Base-by-base conservation (phyloP, 2,113 vertebrate species). In the Nymphicus hollandicus region DNA sequence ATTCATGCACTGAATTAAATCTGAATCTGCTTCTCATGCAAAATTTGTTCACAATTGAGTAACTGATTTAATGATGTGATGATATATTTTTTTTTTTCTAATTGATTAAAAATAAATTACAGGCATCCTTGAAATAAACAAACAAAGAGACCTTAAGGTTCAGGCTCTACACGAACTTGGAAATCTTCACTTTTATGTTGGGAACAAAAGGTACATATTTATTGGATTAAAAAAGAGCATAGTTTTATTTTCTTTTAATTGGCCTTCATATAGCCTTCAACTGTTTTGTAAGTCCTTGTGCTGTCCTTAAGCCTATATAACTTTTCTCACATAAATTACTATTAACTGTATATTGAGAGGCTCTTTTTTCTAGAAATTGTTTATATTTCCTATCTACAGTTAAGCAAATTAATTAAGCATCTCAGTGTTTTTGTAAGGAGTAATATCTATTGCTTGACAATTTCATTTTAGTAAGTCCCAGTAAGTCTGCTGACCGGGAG, bases 131-230 rank as follows among this genome's bases (percentile, higher is more conserved):
- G 98, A 98, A 91, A 95, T 96, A 85, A 98, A 96, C 84, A 96
- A 96, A 55, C 97, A 98, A 74, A 97, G 97, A 88, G 98, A 98
- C 56, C 98, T 99, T 80, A 98, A 97, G 78, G 98, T 98, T 79
- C 98, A 99, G 96, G 98, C 98, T 11, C 95, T 99, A 56, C 98
- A 99, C 95, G 98, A 99, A 91, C 97, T 99, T 88, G 99, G 99
- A 97, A 99, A 98, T 97, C 97, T 99, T 86, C 98, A 98, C 39
- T 96, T 99, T 91, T 99, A 98, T 66, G 97, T 96, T 33, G 98
- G 98, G 96, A 99, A 98, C 96, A 98, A 96, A 97, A 98, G 98
- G 99, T 99, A 98, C 10, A 14, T 63, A 55, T 56, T 88, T 70
- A 55, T 5, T 88, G 16, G 18, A 60, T 55, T 60, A 8, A 85